phyloP scores from a whole-genome alignment of 2,888 invertebrate genomes.

The Petrolisthes manimaculis region DNA sequence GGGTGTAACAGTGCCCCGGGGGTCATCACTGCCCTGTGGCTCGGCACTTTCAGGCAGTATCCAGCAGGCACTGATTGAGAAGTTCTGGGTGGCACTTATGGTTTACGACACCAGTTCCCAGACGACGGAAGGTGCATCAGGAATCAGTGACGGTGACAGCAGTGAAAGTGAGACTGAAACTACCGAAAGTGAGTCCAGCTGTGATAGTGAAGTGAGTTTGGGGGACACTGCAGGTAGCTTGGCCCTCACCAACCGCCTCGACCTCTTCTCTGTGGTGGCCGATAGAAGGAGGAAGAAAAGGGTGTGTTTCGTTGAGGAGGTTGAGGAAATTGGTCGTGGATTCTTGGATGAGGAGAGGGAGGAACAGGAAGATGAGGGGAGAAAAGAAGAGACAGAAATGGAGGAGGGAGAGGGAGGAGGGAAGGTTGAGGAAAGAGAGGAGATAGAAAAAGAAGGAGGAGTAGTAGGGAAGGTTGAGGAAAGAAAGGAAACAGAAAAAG shows the following conservation, averaged over 20 bases:
- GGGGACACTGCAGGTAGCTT: background rate
- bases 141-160: background rate
- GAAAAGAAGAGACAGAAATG: background rate
- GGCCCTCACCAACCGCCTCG: background rate
- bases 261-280: background rate
- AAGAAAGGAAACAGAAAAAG: background rate
- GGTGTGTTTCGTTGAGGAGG: background rate
- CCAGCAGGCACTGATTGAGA: constrained; percentile 19
- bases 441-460: background rate
- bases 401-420: background rate
- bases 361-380: background rate
- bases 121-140: background rate
- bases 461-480: background rate
- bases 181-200: background rate
- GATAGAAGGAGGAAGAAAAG: background rate
- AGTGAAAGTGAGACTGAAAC: background rate
- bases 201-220: background rate
- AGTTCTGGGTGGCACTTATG: constrained; percentile 15
- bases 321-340: background rate
- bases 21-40: background rate
- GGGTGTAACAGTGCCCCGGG: background rate
- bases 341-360: background rate
- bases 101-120: background rate
- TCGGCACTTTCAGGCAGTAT: constrained; percentile 7
- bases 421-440: background rate